These are phyloP conservation scores for Cheirogaleus medius DNA, from an alignment of 2,113 vertebrate species.

Conservation along the genomic window DNA sequence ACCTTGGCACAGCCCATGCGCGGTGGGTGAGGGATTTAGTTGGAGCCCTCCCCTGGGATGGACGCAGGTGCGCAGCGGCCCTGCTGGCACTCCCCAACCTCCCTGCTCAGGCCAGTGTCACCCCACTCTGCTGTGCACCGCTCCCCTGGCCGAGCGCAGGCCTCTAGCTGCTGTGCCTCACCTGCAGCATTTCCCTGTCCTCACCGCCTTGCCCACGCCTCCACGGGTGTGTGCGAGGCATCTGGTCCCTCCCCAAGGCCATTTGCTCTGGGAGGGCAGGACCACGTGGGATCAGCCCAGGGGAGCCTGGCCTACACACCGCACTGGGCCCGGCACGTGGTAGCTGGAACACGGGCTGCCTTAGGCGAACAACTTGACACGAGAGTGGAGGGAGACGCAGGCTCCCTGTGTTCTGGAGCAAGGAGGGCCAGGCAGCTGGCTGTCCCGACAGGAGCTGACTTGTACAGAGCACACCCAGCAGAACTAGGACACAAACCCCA, in stretches of 20 bases:
- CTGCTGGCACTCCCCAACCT: neutral
- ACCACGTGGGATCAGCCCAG: too few species aligned
- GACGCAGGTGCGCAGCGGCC: neutral
- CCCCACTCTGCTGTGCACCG: neutral
- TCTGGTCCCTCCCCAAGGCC: neutral
- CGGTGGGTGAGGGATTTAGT: neutral
- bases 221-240: too few species aligned
- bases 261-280: neutral
- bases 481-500: neutral
- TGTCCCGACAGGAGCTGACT: neutral
- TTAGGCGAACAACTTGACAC: neutral
- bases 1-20: neutral
- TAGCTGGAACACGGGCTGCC: neutral
- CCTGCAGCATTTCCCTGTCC: neutral
- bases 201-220: neutral
- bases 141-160: neutral
- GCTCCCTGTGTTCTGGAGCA: neutral
- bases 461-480: accelerated
- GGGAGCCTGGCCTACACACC: neutral
- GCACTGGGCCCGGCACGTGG: neutral
- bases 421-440: neutral
- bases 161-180: too few species aligned
- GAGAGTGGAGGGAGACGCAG: accelerated
- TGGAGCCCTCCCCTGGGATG: neutral
- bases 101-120: neutral